phyloP scores from a whole-genome alignment of 2,113 vertebrate species.

The Shinisaurus crocodilurus region DNA sequence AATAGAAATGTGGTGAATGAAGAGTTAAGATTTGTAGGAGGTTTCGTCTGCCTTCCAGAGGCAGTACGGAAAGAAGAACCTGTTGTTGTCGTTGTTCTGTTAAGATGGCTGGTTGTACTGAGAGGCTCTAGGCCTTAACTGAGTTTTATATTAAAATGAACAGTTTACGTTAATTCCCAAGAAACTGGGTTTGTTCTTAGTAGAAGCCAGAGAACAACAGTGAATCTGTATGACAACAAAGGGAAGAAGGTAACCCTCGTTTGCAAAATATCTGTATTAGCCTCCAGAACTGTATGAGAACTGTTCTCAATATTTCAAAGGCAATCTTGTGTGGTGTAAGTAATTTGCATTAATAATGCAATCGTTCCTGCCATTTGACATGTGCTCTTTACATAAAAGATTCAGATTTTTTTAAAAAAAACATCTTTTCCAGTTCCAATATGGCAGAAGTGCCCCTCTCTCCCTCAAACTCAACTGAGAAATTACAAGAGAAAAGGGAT shows the following conservation, averaged over 20 bases:
- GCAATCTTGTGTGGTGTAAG: background rate
- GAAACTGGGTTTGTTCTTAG: background rate
- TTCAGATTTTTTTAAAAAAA: background rate
- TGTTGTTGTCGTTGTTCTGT: background rate
- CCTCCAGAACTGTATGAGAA: background rate
- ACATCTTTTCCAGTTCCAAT: rapidly evolving
- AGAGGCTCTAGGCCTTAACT: background rate
- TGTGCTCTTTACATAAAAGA: background rate
- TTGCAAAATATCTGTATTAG: background rate
- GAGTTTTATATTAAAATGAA: background rate
- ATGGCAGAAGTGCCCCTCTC: constrained; percentile 36
- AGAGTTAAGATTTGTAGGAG: background rate
- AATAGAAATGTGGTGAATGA: background rate
- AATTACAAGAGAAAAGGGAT: constrained; percentile 62
- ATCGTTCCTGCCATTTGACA: constrained; percentile 1
- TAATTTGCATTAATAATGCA: background rate
- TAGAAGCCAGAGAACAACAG: background rate
- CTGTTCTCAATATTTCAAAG: background rate
- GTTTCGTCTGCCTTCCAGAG: background rate
- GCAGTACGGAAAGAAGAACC: background rate
- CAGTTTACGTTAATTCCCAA: background rate
- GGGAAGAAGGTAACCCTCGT: background rate
- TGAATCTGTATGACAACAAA: background rate
- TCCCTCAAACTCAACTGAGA: constrained; percentile 52
- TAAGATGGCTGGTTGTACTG: background rate